Percentiles rank a stretch among this genome's conserved stretches.
These are phyloP conservation scores for Pitta sordida DNA, from an alignment of 2,113 vertebrate species.

Conservation along the genomic window DNA sequence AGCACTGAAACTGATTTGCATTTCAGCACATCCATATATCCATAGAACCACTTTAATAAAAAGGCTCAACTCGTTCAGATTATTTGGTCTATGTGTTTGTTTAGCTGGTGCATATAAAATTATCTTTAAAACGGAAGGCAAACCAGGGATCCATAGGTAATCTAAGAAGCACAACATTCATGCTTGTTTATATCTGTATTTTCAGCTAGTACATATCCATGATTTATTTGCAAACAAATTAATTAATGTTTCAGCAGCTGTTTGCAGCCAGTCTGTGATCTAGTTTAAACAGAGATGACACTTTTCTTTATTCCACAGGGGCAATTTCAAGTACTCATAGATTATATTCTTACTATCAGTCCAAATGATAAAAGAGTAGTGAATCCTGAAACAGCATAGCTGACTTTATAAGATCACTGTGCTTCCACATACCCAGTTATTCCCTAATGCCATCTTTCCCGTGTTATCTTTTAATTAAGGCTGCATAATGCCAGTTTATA, in stretches of 20 bases:
- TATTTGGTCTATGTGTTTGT: conserved; percentile 24
- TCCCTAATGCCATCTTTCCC: conserved; percentile 56
- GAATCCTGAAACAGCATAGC: conserved; percentile 61
- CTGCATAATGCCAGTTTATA: conserved; percentile 74
- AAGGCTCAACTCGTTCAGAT: not conserved
- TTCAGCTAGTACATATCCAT: conserved; percentile 70
- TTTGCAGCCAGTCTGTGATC: conserved; percentile 78
- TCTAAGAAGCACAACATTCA: conserved; percentile 42
- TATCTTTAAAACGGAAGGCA: conserved; percentile 32
- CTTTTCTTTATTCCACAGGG: conserved; percentile 72
- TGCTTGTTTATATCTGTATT: conserved; percentile 72
- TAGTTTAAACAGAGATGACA: conserved; percentile 75
- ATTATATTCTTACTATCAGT: conserved; percentile 68
- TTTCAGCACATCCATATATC: not conserved
- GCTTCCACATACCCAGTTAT: conserved; percentile 27
- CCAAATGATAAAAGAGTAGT: conserved; percentile 69
- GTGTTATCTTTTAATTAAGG: conserved; percentile 75
- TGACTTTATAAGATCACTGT: conserved; percentile 67
- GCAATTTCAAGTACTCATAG: conserved; percentile 67
- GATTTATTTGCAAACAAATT: conserved; percentile 84
- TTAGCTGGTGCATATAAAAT: not conserved
- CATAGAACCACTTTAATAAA: not conserved
- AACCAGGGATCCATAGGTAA: conserved; percentile 43
- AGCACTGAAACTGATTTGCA: conserved; percentile 18
- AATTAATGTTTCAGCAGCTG: conserved; percentile 83